A percentile compares a stretch with the other conserved stretches of the same genome.
Conservation (phyloP, 2,113 vertebrate species). For the Electrona antarctica region DNA sequence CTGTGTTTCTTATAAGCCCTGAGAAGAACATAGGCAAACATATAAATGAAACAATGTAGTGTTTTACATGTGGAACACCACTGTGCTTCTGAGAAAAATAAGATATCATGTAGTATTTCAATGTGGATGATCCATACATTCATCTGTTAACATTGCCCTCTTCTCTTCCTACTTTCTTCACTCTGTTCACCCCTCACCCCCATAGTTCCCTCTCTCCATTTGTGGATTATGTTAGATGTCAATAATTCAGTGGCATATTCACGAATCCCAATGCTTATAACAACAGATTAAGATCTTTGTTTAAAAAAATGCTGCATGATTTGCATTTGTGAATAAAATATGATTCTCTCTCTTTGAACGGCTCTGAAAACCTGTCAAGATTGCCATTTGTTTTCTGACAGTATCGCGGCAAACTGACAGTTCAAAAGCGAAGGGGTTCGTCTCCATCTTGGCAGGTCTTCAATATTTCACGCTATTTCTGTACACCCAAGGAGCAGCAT, state of each 20-base stretch:
- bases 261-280: constrained; percentile 42
- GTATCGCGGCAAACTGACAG: constrained; percentile 69
- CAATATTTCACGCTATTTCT: constrained; percentile 79
- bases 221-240: constrained; percentile 69
- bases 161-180: neutral
- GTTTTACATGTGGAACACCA: constrained; percentile 31
- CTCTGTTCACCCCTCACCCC: neutral
- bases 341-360: constrained; percentile 68
- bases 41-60: constrained; percentile 1
- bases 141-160: neutral
- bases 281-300: constrained; percentile 75
- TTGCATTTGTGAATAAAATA: constrained; percentile 76
- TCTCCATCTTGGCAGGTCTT: constrained; percentile 80
- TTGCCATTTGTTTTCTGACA: constrained; percentile 74
- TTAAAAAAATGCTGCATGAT: constrained; percentile 57
- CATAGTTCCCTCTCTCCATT: constrained; percentile 12
- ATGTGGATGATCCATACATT: neutral
- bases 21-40: neutral
- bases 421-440: constrained; percentile 72
- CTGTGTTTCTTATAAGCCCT: neutral
- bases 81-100: constrained; percentile 1
- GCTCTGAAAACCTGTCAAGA: constrained; percentile 70
- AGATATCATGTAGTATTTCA: neutral
- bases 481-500: constrained; percentile 67
- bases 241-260: constrained; percentile 68